A percentile compares a stretch with the other conserved stretches of the same genome.
These are phyloP conservation scores for Lepidurus arcticus DNA, from an alignment of 1,140 invertebrate species.

Conservation along the genomic window DNA sequence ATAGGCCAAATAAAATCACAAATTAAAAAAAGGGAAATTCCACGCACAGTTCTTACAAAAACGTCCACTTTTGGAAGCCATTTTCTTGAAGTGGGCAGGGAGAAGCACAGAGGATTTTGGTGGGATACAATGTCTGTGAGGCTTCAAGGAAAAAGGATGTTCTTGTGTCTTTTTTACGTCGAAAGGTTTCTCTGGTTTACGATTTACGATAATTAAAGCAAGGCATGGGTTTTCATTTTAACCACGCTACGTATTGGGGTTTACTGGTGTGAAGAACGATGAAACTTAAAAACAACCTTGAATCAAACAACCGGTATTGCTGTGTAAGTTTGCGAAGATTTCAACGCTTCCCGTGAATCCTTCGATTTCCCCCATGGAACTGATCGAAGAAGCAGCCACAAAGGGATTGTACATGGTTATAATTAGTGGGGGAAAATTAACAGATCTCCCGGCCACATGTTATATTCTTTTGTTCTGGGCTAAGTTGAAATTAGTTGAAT, in stretches of 20 bases:
- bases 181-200: not conserved
- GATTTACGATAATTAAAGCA: slow-evolving; percentile 5
- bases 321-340: not conserved
- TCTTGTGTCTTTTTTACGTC: not conserved
- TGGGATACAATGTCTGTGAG: no score
- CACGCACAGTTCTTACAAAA: not conserved
- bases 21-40: not conserved
- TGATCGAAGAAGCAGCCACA: no score
- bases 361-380: no score
- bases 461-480: no score
- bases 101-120: no score
- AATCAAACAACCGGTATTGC: not conserved
- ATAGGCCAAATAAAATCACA: no score
- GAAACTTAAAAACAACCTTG: not conserved
- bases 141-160: not conserved
- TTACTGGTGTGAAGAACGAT: not conserved
- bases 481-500: no score
- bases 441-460: no score
- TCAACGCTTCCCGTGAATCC: not conserved
- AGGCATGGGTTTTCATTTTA: slow-evolving; percentile 12
- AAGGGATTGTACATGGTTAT: no score
- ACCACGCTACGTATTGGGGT: slow-evolving; percentile 13
- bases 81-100: not conserved
- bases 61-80: not conserved
- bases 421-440: no score